Conservation (phyloP, 2,797 vertebrate genomes). For the Hozukius guyotensis region DNA sequence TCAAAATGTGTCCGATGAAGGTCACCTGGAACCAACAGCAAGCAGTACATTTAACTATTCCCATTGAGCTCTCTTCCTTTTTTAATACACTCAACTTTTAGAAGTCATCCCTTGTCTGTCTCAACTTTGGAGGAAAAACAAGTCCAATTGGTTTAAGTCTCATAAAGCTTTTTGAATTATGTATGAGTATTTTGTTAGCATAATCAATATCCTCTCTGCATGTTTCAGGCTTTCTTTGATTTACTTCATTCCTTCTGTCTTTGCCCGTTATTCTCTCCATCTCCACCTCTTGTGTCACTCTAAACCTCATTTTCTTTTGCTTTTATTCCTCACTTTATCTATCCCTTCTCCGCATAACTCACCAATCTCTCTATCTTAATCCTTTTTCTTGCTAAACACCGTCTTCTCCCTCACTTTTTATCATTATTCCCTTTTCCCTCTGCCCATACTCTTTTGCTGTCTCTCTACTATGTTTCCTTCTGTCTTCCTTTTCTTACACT, state of each 20-base stretch:
- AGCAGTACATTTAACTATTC: background rate
- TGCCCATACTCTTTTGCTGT: background rate
- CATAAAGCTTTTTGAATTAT: slow-evolving; percentile 21
- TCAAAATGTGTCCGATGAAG: background rate
- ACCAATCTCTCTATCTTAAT: background rate
- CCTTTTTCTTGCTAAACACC: background rate
- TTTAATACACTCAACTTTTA: background rate
- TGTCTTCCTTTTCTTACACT: background rate
- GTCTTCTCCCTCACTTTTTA: background rate
- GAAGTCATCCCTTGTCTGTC: background rate
- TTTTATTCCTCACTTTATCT: background rate
- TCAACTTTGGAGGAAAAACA: background rate
- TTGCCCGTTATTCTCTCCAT: background rate
- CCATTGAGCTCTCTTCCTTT: background rate
- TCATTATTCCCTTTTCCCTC: background rate
- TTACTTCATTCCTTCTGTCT: background rate
- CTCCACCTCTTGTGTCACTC: background rate
- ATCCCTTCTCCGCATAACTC: background rate
- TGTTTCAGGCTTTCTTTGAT: background rate
- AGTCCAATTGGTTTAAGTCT: background rate
- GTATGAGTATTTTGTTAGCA: background rate
- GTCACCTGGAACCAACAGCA: background rate
- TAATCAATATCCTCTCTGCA: slow-evolving; percentile 3
- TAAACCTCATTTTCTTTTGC: background rate
- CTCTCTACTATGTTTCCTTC: background rate